Evolutionary conservation across 2,888 invertebrate species (phyloP).

Genomic region (Deladenus siricidicola): DNA sequence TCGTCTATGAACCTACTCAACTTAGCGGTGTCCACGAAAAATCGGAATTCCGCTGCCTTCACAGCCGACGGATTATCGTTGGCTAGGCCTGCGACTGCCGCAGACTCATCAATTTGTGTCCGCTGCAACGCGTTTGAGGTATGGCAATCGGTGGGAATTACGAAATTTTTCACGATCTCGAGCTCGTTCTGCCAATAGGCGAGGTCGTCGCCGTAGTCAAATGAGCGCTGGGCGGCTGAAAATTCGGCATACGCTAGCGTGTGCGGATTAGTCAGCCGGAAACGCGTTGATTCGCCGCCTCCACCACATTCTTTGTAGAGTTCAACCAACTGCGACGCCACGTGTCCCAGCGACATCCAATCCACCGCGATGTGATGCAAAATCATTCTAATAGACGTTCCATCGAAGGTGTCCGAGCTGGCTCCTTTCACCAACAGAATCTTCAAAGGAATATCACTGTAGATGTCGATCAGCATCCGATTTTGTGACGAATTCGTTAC

Average conservation of each 20-base stretch:
- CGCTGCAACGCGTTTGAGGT: too few relatives aligned
- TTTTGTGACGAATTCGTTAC: background rate
- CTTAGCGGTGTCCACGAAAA: slow-evolving; percentile 1
- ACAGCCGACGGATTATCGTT: too few relatives aligned
- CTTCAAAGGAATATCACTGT: slow-evolving; percentile 5
- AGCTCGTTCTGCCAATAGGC: slow-evolving; percentile 3
- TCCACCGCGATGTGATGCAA: slow-evolving; percentile 25
- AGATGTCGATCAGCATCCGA: too few relatives aligned
- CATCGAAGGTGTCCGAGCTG: background rate
- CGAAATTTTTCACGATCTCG: background rate
- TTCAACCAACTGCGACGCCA: slow-evolving; percentile 3
- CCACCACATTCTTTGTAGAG: background rate
- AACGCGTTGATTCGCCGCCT: background rate
- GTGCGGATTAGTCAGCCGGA: too few relatives aligned
- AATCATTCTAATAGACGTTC: too few relatives aligned
- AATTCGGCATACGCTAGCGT: slow-evolving; percentile 8
- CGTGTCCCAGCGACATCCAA: slow-evolving; percentile 19
- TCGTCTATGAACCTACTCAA: background rate
- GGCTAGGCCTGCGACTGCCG: too few relatives aligned
- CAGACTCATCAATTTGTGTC: background rate
- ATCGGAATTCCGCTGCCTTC: too few relatives aligned
- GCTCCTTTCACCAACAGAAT: slow-evolving; percentile 19
- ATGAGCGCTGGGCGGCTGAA: background rate
- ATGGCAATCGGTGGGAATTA: background rate
- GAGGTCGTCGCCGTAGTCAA: background rate